Percentiles rank a stretch among this genome's conserved stretches.
Conservation (phyloP, 2,888 invertebrate genomes). For the Thymelicus lineola region DNA sequence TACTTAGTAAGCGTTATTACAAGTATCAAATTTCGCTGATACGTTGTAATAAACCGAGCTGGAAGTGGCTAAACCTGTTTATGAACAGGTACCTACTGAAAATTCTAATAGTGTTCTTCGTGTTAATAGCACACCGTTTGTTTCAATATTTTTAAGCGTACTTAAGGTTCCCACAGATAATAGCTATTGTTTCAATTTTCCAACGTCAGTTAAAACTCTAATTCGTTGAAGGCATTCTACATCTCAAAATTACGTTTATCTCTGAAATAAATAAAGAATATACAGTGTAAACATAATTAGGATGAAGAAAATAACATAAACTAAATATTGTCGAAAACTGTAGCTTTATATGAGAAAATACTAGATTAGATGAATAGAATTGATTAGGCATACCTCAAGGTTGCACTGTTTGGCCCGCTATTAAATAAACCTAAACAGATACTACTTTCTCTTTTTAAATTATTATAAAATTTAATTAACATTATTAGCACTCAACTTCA, state of each 20-base stretch:
- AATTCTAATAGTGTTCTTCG: constrained; percentile 6
- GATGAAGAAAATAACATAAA: too few relatives aligned
- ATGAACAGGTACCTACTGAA: constrained; percentile 2
- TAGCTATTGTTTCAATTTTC: background rate
- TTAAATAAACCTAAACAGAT: background rate
- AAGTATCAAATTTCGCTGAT: constrained; percentile 12
- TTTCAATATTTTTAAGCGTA: background rate
- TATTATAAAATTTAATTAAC: background rate
- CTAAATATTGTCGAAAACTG: background rate
- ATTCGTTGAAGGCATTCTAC: background rate
- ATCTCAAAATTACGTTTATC: background rate
- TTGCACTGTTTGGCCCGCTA: background rate
- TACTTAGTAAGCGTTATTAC: constrained; percentile 9
- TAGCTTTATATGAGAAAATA: background rate
- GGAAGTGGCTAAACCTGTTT: constrained; percentile 15
- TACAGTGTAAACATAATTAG: background rate
- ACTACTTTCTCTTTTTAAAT: background rate
- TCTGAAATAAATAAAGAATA: background rate
- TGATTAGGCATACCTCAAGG: constrained; percentile 6
- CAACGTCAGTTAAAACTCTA: background rate
- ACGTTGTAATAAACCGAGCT: constrained; percentile 11
- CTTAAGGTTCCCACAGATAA: background rate
- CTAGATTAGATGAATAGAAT: background rate
- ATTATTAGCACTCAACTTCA: background rate
- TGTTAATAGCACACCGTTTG: constrained; percentile 2